These are phyloP conservation scores for Melanotaenia parkinsoni DNA, from an alignment of 2,797 vertebrate species.

Conservation along the genomic window DNA sequence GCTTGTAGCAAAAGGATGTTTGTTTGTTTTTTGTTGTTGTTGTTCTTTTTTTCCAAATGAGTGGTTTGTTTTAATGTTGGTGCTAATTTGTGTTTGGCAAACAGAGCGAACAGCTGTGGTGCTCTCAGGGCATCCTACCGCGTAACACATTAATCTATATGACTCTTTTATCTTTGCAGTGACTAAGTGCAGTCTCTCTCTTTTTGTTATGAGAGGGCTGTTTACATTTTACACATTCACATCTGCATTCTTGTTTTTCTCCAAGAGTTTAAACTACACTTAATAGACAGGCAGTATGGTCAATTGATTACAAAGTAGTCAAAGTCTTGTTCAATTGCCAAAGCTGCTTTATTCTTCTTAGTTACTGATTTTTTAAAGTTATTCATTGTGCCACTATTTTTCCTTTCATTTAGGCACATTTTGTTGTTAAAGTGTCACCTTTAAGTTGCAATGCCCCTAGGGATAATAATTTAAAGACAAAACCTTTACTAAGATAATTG, in stretches of 20 bases:
- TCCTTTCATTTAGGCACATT: too few relatives aligned
- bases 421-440: too few relatives aligned
- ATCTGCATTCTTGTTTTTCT: neutral
- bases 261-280: neutral
- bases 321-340: neutral
- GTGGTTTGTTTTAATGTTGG: slow-evolving; percentile 11
- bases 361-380: too few relatives aligned
- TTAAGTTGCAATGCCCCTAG: too few relatives aligned
- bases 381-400: too few relatives aligned
- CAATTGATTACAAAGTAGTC: neutral
- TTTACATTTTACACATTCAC: slow-evolving; percentile 15
- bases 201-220: neutral
- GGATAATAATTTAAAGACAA: too few relatives aligned
- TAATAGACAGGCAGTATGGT: neutral
- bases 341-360: too few relatives aligned
- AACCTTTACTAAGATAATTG: too few relatives aligned
- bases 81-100: slow-evolving; percentile 33
- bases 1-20: slow-evolving; percentile 14
- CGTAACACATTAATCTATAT: slow-evolving; percentile 15
- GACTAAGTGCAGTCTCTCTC: slow-evolving; percentile 1
- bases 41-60: slow-evolving; percentile 5
- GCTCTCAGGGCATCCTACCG: slow-evolving; percentile 17
- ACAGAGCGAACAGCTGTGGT: slow-evolving; percentile 18
- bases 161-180: slow-evolving; percentile 37
- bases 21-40: too few relatives aligned